A percentile compares a stretch with the other conserved stretches of the same genome.
phyloP scores from a whole-genome alignment of 2,113 vertebrate genomes.

The Benitochromis conjunctus region DNA sequence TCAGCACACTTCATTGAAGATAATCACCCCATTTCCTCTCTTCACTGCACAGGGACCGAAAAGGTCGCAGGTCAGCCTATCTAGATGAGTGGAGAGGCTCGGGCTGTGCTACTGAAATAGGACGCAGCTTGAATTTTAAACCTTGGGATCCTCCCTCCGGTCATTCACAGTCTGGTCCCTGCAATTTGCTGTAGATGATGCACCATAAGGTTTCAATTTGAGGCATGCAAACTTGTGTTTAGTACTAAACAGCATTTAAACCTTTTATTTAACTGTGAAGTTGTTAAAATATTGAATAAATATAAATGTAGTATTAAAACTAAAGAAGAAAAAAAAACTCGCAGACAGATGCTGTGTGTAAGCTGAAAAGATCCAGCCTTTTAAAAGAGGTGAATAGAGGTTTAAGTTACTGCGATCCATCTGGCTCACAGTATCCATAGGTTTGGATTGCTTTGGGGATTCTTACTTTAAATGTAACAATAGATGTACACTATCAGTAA shows the following conservation, averaged over 20 bases:
- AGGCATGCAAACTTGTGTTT: background rate
- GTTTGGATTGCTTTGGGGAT: background rate
- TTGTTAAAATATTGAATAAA: background rate
- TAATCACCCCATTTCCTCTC: constrained; percentile 5
- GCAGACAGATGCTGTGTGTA: background rate
- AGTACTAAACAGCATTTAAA: background rate
- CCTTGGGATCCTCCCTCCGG: background rate
- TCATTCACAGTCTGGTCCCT: background rate
- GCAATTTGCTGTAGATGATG: background rate
- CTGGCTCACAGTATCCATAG: background rate
- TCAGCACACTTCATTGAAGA: background rate
- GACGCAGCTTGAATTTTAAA: background rate
- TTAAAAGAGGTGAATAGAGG: background rate
- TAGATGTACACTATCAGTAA: background rate
- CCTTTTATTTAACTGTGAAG: background rate
- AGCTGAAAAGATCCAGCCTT: background rate
- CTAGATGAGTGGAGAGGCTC: background rate
- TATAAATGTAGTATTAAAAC: background rate
- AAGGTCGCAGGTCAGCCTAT: background rate
- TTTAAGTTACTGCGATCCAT: background rate
- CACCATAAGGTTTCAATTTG: background rate
- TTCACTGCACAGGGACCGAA: background rate
- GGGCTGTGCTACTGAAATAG: background rate
- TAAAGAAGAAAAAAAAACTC: background rate
- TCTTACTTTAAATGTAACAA: background rate